A percentile compares a stretch with the other conserved stretches of the same genome.
These are phyloP conservation scores for Epinephelus cyanopodus DNA, from an alignment of 2,113 vertebrate species.

Conservation along the genomic window DNA sequence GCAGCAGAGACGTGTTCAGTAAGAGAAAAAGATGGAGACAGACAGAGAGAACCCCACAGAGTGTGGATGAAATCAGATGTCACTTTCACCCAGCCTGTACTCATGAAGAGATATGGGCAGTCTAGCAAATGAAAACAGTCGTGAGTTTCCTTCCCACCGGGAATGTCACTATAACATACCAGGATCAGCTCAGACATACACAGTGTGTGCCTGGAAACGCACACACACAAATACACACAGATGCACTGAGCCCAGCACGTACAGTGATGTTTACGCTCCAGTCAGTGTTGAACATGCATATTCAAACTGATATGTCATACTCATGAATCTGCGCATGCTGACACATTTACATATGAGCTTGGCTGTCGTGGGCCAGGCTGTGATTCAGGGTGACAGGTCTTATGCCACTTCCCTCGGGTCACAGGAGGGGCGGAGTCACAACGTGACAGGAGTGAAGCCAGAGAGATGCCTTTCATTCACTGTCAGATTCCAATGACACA, in stretches of 20 bases:
- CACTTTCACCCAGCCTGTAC: slow-evolving; percentile 41
- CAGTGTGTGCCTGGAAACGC: slow-evolving; percentile 25
- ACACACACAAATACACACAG: slow-evolving; percentile 32
- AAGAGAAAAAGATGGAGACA: slow-evolving; percentile 8
- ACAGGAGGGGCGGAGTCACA: slow-evolving; percentile 58
- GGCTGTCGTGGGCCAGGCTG: slow-evolving; percentile 46
- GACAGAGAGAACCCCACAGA: slow-evolving; percentile 33
- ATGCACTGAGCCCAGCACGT: slow-evolving; percentile 22
- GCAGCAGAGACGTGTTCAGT: background rate
- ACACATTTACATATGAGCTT: slow-evolving; percentile 79
- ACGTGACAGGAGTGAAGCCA: slow-evolving; percentile 58
- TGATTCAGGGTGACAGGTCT: slow-evolving; percentile 78
- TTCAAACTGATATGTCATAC: slow-evolving; percentile 72
- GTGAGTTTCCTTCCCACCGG: slow-evolving; percentile 82
- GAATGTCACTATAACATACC: slow-evolving; percentile 79
- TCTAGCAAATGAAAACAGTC: slow-evolving; percentile 65
- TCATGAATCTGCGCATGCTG: slow-evolving; percentile 64
- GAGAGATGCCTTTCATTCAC: slow-evolving; percentile 66
- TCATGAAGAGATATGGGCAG: slow-evolving; percentile 62
- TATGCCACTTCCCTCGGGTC: slow-evolving; percentile 72
- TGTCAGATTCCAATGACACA: slow-evolving; percentile 48
- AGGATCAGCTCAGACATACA: slow-evolving; percentile 64
- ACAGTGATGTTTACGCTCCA: slow-evolving; percentile 66
- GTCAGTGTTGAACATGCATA: slow-evolving; percentile 71
- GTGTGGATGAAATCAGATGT: slow-evolving; percentile 63